Conservation (phyloP, 1,140 invertebrate genomes). For the Bombus waltoni region DNA sequence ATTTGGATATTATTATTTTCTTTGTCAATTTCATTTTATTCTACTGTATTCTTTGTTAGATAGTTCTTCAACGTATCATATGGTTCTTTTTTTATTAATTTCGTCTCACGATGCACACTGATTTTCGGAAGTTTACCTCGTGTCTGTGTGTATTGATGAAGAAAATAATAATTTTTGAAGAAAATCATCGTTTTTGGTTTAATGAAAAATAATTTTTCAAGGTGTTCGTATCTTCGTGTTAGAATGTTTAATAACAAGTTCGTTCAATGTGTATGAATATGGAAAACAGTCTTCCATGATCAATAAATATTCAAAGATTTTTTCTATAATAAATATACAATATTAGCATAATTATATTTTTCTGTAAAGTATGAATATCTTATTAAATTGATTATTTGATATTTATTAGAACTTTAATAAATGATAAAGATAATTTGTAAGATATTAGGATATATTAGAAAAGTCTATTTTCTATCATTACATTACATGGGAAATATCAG, state of each 20-base stretch:
- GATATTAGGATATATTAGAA: not conserved
- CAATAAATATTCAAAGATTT: not conserved
- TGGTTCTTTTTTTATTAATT: not conserved
- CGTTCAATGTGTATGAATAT: not conserved
- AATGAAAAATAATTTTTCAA: not conserved
- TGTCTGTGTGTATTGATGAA: not conserved
- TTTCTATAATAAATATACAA: not conserved
- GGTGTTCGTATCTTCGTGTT: not conserved
- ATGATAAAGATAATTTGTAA: not conserved
- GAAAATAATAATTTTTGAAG: not conserved
- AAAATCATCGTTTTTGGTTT: not conserved
- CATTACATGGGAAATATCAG: not conserved
- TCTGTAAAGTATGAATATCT: too few species aligned
- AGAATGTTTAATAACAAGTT: not conserved
- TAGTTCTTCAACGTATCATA: not conserved
- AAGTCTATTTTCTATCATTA: not conserved
- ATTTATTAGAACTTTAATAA: not conserved
- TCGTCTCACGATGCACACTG: not conserved
- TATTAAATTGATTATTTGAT: not conserved
- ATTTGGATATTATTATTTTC: not conserved
- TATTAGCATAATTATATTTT: not conserved
- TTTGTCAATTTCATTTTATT: not conserved
- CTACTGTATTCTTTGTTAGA: not conserved
- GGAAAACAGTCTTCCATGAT: not conserved
- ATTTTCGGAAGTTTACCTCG: not conserved